Percentiles rank a stretch among this genome's conserved stretches.
phyloP scores from a whole-genome alignment of 2,797 vertebrate species.

The Semaprochilodus insignis region DNA sequence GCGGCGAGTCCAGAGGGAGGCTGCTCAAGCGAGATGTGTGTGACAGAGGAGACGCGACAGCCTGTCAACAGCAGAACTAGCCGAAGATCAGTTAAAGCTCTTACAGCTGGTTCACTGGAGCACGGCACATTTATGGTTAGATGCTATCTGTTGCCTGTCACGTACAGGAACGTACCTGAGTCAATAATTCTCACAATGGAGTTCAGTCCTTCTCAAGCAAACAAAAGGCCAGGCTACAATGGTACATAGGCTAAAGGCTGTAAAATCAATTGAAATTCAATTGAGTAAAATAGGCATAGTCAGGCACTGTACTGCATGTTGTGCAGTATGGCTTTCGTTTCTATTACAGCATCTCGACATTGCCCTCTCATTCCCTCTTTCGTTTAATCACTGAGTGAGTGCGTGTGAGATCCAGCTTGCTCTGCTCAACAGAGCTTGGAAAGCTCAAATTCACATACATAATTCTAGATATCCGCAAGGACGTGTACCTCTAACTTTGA shows the following conservation, averaged over 20 bases:
- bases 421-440: conserved; percentile 34
- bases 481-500: conserved; percentile 35
- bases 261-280: conserved; percentile 48
- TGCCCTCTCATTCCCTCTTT: conserved; percentile 23
- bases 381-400: conserved; percentile 34
- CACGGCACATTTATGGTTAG: conserved; percentile 10
- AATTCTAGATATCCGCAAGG: conserved; percentile 15
- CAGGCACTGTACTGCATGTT: conserved; percentile 3
- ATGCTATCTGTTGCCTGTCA: conserved; percentile 13
- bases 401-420: conserved; percentile 20
- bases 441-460: conserved; percentile 16
- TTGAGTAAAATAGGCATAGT: conserved; percentile 28
- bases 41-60: neutral
- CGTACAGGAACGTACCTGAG: neutral
- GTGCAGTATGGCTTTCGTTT: conserved; percentile 29
- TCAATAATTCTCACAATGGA: neutral
- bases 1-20: neutral
- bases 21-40: neutral
- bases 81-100: neutral
- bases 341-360: conserved; percentile 24
- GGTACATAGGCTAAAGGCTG: conserved; percentile 18
- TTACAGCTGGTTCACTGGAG: neutral
- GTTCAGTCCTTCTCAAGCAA: conserved; percentile 31
- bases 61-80: neutral
- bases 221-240: conserved; percentile 26